phyloP scores from a whole-genome alignment of 2,888 invertebrate species.

The Lasioglossum lativentre region DNA sequence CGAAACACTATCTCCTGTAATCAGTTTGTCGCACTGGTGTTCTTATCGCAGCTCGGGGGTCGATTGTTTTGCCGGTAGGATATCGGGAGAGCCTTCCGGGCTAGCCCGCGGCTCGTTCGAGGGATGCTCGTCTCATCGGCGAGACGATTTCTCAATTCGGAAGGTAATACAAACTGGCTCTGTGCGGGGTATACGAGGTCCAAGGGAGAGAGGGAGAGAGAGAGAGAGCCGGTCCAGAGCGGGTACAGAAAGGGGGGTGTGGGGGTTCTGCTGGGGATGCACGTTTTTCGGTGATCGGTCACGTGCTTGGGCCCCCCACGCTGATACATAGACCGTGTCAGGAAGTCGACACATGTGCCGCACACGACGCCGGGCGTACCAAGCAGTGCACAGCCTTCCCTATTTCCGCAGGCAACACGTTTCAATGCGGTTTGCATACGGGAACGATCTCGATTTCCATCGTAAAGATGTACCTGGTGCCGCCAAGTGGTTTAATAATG shows the following conservation, averaged over 20 bases:
- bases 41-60: background rate
- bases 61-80: background rate
- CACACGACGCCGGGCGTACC: conserved; percentile 36
- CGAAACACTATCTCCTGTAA: background rate
- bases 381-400: conserved; percentile 35
- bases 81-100: background rate
- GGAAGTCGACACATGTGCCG: conserved; percentile 53
- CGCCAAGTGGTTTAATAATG: conserved; percentile 55
- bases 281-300: conserved; percentile 60
- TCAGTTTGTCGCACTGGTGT: background rate
- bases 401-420: conserved; percentile 53
- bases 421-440: conserved; percentile 57
- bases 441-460: conserved; percentile 56
- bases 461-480: conserved; percentile 37
- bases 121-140: conserved; percentile 2
- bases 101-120: conserved; percentile 5
- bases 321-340: conserved; percentile 46
- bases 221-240: background rate
- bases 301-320: conserved; percentile 28
- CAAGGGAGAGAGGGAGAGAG: background rate
- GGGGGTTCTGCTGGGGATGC: conserved; percentile 15
- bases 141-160: conserved; percentile 38
- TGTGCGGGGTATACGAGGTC: background rate
- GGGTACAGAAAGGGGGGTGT: background rate
- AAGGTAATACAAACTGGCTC: conserved; percentile 14